phyloP scores from a whole-genome alignment of 1,140 invertebrate genomes.

The Spodoptera frugiperda region DNA sequence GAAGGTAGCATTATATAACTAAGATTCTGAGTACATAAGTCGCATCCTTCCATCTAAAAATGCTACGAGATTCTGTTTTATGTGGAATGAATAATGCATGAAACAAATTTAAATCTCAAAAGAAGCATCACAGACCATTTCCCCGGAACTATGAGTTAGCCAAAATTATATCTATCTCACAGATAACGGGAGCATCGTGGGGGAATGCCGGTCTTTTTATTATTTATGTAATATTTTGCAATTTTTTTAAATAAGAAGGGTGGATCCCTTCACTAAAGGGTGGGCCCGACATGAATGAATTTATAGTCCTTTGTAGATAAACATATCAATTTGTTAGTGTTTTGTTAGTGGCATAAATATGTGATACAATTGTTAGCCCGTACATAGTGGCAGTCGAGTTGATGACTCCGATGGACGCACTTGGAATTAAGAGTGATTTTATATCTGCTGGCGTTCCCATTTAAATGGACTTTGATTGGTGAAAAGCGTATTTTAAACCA shows the following conservation, averaged over 20 bases:
- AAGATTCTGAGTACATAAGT: too few species aligned
- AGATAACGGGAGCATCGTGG: conserved; percentile 60
- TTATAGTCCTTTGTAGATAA: conserved; percentile 85
- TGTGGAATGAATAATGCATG: conserved; percentile 72
- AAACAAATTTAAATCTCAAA: conserved; percentile 67
- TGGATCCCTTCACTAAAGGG: conserved; percentile 82
- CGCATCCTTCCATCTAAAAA: too few species aligned
- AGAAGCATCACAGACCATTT: conserved; percentile 74
- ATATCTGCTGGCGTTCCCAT: conserved; percentile 45
- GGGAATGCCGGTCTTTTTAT: conserved; percentile 72
- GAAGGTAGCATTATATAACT: too few species aligned
- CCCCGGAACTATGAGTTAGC: conserved; percentile 75
- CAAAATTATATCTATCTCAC: conserved; percentile 75
- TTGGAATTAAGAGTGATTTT: conserved; percentile 60
- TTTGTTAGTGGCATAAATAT: conserved; percentile 82
- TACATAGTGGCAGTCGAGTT: conserved; percentile 67
- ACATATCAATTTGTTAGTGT: conserved; percentile 86
- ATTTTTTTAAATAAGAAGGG: conserved; percentile 83
- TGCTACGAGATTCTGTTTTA: too few species aligned
- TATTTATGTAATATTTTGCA: conserved; percentile 85
- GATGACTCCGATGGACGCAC: conserved; percentile 68
- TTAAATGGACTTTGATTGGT: conserved; percentile 43
- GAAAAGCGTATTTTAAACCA: conserved; percentile 34
- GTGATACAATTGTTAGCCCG: conserved; percentile 74
- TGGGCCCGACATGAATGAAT: conserved; percentile 79